Evolutionary conservation across 1,140 invertebrate species (phyloP).

Genomic region (Hestina assimilis): DNA sequence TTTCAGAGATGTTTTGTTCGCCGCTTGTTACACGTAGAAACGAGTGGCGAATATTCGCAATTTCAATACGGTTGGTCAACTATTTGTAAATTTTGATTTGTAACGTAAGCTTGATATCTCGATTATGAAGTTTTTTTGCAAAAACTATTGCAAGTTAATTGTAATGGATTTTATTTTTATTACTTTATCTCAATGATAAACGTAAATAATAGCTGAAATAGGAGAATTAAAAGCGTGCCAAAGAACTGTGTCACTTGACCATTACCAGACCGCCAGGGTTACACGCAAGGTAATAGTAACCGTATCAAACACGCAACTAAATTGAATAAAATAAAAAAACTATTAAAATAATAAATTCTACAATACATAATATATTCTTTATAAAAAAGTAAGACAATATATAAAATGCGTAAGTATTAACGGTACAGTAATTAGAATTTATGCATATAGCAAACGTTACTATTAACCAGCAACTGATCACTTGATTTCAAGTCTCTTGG

Average conservation of each 20-base stretch:
- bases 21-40: background rate
- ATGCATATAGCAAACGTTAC: too few species aligned
- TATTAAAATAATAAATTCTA: conserved; percentile 11
- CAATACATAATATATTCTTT: background rate
- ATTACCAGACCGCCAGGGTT: conserved; percentile 58
- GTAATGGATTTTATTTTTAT: too few species aligned
- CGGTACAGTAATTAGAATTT: too few species aligned
- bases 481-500: too few species aligned
- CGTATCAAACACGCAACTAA: conserved; percentile 42
- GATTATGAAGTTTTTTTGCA: too few species aligned
- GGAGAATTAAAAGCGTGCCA: conserved; percentile 43
- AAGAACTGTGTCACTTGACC: conserved; percentile 66
- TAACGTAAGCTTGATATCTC: too few species aligned
- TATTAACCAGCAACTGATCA: too few species aligned
- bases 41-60: background rate
- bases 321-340: conserved; percentile 7
- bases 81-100: too few species aligned
- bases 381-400: background rate
- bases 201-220: conserved; percentile 5
- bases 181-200: background rate
- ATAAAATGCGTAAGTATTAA: background rate
- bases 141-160: too few species aligned
- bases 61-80: too few species aligned
- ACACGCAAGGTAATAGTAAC: conserved; percentile 46
- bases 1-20: background rate